Percentiles rank a stretch among this genome's conserved stretches.
Evolutionary conservation across 2,888 invertebrate genomes (phyloP).

Genomic region (Dicyrtomina minuta): DNA sequence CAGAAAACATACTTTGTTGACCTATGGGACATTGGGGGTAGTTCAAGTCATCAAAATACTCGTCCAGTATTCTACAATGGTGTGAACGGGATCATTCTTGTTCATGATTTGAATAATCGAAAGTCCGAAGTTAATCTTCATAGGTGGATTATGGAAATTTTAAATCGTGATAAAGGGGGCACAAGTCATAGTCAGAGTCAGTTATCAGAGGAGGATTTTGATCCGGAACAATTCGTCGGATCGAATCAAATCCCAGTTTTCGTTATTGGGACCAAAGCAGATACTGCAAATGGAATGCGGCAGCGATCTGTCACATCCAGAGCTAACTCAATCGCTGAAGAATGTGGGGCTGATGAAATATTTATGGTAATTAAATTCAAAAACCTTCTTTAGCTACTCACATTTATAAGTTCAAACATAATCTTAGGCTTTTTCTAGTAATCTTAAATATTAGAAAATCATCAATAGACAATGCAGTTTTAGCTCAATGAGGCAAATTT

Average conservation of each 20-base stretch:
- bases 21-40: constrained; percentile 96
- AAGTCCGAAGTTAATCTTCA: constrained; percentile 92
- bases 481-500: too few relatives aligned
- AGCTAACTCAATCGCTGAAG: constrained; percentile 75
- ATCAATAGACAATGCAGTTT: too few relatives aligned
- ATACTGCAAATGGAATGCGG: constrained; percentile 58
- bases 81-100: constrained; percentile 91
- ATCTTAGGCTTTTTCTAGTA: too few relatives aligned
- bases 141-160: constrained; percentile 88
- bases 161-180: constrained; percentile 64
- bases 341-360: constrained; percentile 92
- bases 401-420: too few relatives aligned
- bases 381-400: background rate
- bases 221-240: constrained; percentile 82
- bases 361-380: constrained; percentile 65
- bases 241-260: constrained; percentile 84
- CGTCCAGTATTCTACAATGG: constrained; percentile 91
- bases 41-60: constrained; percentile 88
- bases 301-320: constrained; percentile 55
- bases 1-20: constrained; percentile 91
- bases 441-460: too few relatives aligned
- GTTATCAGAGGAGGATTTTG: constrained; percentile 63
- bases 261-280: constrained; percentile 91
- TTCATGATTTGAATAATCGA: constrained; percentile 94
- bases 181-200: constrained; percentile 4